Percentiles rank a stretch among this genome's conserved stretches.
phyloP scores from a whole-genome alignment of 2,888 invertebrate species.

The Acheta domesticus region DNA sequence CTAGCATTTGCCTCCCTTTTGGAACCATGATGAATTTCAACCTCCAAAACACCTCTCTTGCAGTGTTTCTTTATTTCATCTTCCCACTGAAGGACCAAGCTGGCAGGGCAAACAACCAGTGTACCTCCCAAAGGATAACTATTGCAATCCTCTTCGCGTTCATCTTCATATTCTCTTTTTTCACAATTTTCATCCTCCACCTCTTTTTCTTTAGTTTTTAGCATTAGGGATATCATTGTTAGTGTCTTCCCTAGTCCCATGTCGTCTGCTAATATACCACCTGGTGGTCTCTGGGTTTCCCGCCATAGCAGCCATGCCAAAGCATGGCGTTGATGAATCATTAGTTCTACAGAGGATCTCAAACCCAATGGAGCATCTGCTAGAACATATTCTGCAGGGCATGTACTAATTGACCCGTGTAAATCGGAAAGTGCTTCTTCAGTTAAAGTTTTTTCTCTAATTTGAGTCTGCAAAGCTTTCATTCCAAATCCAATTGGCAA shows the following conservation, averaged over 20 bases:
- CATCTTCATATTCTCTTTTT: conserved; percentile 39
- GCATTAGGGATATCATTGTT: conserved; percentile 73
- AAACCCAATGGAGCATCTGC: conserved; percentile 62
- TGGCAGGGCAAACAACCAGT: conserved; percentile 90
- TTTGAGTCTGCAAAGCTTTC: conserved; percentile 63
- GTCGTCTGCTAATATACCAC: conserved; percentile 78
- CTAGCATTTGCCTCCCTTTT: conserved; percentile 55
- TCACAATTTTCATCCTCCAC: conserved; percentile 28
- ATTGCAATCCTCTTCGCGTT: conserved; percentile 37
- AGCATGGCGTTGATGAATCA: conserved; percentile 82
- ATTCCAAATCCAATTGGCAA: background rate
- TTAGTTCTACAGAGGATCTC: conserved; percentile 55
- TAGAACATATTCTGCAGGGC: conserved; percentile 59
- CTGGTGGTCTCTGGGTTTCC: conserved; percentile 78
- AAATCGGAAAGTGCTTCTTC: conserved; percentile 67
- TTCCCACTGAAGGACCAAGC: conserved; percentile 87
- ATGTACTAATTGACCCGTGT: conserved; percentile 64
- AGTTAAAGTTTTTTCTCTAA: conserved; percentile 65
- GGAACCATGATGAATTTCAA: conserved; percentile 70
- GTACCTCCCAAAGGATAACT: conserved; percentile 59
- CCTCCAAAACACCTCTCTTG: conserved; percentile 57
- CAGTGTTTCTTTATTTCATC: conserved; percentile 55
- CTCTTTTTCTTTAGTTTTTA: conserved; percentile 53
- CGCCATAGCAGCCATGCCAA: conserved; percentile 87
- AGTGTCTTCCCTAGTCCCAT: conserved; percentile 83